Evolutionary conservation across 2,797 vertebrate genomes (phyloP).

Genomic region (Dendrocincla tyrannina): DNA sequence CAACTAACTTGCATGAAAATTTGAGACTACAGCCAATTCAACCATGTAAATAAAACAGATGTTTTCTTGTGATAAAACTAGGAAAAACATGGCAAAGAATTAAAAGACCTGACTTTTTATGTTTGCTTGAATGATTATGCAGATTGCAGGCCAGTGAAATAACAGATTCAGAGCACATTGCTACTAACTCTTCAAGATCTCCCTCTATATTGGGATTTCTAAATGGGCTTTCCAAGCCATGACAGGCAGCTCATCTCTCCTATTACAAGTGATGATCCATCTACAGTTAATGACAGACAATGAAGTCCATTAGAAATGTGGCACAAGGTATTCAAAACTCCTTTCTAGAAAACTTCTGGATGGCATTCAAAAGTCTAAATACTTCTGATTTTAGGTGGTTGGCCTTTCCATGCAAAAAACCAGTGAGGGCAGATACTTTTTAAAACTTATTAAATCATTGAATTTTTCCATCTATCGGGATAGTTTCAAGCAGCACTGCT

Average conservation of each 20-base stretch:
- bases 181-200: neutral
- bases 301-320: neutral
- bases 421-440: neutral
- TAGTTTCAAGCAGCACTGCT: neutral
- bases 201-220: neutral
- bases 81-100: neutral
- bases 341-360: neutral
- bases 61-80: constrained; percentile 31
- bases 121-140: neutral
- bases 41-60: constrained; percentile 55
- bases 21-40: constrained; percentile 23
- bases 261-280: neutral
- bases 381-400: neutral
- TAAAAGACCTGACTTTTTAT: neutral
- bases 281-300: neutral
- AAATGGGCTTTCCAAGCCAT: neutral
- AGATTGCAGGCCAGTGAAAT: constrained; percentile 16
- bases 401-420: neutral
- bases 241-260: neutral
- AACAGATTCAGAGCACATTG: neutral
- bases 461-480: neutral
- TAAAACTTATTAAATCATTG: neutral
- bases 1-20: constrained; percentile 23
- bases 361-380: neutral
- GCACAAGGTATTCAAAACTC: neutral